These are phyloP conservation scores for Priocnemis perturbator DNA, from an alignment of 2,888 invertebrate species.

Conservation along the genomic window DNA sequence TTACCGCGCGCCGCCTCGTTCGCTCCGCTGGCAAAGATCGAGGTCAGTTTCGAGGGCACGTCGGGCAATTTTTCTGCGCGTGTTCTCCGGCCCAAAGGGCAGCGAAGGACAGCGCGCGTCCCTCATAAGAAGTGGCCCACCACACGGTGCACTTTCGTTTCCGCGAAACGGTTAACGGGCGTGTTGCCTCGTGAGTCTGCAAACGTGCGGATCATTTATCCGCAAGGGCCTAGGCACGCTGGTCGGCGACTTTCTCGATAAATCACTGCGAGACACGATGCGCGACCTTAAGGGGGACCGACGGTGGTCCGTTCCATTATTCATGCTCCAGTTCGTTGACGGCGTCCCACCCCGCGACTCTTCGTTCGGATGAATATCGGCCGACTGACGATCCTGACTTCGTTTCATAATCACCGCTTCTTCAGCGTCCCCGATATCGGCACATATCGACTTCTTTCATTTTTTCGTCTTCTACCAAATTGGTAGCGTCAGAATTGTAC, in stretches of 20 bases:
- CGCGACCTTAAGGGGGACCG: conserved; percentile 29
- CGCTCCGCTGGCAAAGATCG: not conserved
- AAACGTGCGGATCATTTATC: no score
- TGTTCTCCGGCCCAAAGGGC: not conserved
- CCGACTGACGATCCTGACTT: not conserved
- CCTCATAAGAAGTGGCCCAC: no score
- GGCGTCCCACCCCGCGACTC: conserved; percentile 14
- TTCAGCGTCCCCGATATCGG: not conserved
- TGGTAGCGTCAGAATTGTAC: no score
- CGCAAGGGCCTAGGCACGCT: not conserved
- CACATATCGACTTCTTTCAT: not conserved
- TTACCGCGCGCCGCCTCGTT: not conserved
- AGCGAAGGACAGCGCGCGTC: not conserved
- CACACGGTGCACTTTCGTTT: no score
- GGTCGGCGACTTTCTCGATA: conserved; percentile 34
- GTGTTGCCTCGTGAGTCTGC: no score
- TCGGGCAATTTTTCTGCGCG: not conserved
- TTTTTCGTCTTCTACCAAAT: not conserved
- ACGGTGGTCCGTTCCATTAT: conserved; percentile 41
- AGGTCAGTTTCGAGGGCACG: not conserved
- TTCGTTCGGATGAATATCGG: conserved; percentile 6
- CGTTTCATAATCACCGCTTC: not conserved
- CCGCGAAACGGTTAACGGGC: no score
- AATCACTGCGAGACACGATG: conserved; percentile 27
- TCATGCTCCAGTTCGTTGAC: conserved; percentile 48